phyloP scores from a whole-genome alignment of 2,888 invertebrate species.

The Drosophila barbarae region DNA sequence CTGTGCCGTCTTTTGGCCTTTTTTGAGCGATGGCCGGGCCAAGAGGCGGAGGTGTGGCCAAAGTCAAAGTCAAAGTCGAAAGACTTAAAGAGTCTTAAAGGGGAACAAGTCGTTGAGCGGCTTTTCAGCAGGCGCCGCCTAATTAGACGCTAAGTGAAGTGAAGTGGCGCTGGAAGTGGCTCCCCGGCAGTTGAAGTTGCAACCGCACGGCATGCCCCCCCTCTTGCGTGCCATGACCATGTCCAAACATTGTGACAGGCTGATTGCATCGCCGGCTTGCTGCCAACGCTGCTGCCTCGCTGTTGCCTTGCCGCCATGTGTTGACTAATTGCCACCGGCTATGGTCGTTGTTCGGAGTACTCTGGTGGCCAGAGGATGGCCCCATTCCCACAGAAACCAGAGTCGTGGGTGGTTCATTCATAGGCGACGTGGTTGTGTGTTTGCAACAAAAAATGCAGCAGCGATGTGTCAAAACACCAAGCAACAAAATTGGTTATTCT shows the following conservation, averaged over 20 bases:
- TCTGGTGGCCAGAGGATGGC: constrained; percentile 14
- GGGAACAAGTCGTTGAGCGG: constrained; percentile 60
- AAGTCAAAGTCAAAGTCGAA: constrained; percentile 44
- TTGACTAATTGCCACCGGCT: constrained; percentile 34
- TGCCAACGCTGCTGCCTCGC: constrained; percentile 2
- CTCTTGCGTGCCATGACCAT: constrained; percentile 16
- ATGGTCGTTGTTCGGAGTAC: constrained; percentile 10
- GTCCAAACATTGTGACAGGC: constrained; percentile 68
- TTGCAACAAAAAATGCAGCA: constrained; percentile 17
- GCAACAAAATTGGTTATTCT: not conserved
- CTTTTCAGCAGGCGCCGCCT: constrained; percentile 63
- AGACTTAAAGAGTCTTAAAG: constrained; percentile 51
- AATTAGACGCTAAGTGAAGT: constrained; percentile 68
- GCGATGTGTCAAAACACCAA: constrained; percentile 8
- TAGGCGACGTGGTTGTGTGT: not conserved
- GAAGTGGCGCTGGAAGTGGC: constrained; percentile 29
- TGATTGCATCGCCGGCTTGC: constrained; percentile 56
- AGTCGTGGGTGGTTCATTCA: constrained; percentile 3
- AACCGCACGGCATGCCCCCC: not conserved
- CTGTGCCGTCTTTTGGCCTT: constrained; percentile 7
- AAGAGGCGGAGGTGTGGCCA: constrained; percentile 55
- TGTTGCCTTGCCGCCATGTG: not conserved
- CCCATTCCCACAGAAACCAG: constrained; percentile 30
- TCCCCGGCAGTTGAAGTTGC: not conserved
- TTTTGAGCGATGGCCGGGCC: constrained; percentile 61